A percentile compares a stretch with the other conserved stretches of the same genome.
phyloP scores from a whole-genome alignment of 2,888 invertebrate genomes.

The Bruchidius siliquastri region DNA sequence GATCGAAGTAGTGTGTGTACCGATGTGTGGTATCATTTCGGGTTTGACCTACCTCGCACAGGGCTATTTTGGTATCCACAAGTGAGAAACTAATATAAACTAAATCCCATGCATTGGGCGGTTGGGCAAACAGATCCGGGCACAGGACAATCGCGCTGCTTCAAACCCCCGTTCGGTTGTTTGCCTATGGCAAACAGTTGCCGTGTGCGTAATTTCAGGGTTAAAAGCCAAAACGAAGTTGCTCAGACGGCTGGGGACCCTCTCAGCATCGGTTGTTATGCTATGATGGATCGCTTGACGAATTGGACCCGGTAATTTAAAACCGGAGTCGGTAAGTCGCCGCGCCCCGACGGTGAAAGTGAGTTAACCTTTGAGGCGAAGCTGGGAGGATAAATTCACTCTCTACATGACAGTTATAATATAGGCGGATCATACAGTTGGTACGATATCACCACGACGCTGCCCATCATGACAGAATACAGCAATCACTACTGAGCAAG shows the following conservation, averaged over 20 bases:
- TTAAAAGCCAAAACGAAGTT: not conserved
- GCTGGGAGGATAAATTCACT: too few relatives aligned
- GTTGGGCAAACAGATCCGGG: constrained; percentile 7
- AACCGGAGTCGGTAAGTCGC: too few relatives aligned
- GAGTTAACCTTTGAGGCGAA: too few relatives aligned
- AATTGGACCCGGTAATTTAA: too few relatives aligned
- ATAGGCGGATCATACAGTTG: too few relatives aligned
- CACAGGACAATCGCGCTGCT: not conserved
- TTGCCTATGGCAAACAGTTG: not conserved
- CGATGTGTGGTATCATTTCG: too few relatives aligned
- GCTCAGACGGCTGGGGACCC: not conserved
- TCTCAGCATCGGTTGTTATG: not conserved
- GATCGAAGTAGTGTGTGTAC: too few relatives aligned
- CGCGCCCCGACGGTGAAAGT: too few relatives aligned
- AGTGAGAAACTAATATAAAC: constrained; percentile 22
- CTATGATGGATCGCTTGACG: not conserved
- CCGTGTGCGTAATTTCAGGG: not conserved
- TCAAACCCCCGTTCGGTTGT: not conserved
- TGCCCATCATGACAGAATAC: too few relatives aligned
- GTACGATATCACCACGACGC: too few relatives aligned
- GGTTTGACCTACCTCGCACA: not conserved
- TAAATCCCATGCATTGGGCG: constrained; percentile 14
- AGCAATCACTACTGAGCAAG: too few relatives aligned
- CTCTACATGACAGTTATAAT: too few relatives aligned
- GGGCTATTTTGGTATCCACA: constrained; percentile 1